A percentile compares a stretch with the other conserved stretches of the same genome.
Conservation (phyloP, 2,888 invertebrate species). For the Anthrax anthrax region DNA sequence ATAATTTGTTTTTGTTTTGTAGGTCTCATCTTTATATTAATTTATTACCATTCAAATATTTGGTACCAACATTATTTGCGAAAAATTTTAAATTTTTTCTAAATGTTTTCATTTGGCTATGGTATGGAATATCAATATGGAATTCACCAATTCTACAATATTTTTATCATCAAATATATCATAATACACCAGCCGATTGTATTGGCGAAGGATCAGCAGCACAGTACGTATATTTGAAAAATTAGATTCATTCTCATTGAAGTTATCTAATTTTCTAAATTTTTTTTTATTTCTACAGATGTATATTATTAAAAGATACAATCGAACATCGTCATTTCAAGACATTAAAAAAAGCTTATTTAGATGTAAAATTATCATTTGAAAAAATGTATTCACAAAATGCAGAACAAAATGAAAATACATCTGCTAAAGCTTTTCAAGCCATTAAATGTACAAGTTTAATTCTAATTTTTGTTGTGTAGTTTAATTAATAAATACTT, state of each 20-base stretch:
- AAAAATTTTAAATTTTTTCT: conserved; percentile 31
- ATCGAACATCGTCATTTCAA: conserved; percentile 31
- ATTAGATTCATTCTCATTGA: background rate
- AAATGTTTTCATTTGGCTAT: conserved; percentile 29
- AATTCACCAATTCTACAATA: conserved; percentile 33
- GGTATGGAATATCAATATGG: conserved; percentile 34
- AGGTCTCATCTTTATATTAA: conserved; percentile 31
- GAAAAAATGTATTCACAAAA: conserved; percentile 21
- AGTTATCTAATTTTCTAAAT: background rate
- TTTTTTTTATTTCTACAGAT: conserved; percentile 15
- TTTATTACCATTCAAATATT: conserved; percentile 31
- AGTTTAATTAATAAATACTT: background rate
- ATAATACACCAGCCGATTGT: conserved; percentile 28
- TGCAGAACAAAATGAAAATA: conserved; percentile 19
- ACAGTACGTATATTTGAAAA: conserved; percentile 17
- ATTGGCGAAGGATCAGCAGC: conserved; percentile 32
- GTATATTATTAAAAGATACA: conserved; percentile 29
- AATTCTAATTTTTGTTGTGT: too few relatives aligned
- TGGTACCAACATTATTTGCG: conserved; percentile 32
- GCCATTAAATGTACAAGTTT: conserved; percentile 29
- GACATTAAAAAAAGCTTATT: conserved; percentile 27
- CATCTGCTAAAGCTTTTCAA: conserved; percentile 32
- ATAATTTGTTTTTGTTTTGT: conserved; percentile 1
- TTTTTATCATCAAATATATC: conserved; percentile 34
- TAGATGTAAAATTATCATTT: conserved; percentile 30